Percentiles rank a stretch among this genome's conserved stretches.
Conservation (phyloP, 2,888 invertebrate species). For the Chrysolina americana region DNA sequence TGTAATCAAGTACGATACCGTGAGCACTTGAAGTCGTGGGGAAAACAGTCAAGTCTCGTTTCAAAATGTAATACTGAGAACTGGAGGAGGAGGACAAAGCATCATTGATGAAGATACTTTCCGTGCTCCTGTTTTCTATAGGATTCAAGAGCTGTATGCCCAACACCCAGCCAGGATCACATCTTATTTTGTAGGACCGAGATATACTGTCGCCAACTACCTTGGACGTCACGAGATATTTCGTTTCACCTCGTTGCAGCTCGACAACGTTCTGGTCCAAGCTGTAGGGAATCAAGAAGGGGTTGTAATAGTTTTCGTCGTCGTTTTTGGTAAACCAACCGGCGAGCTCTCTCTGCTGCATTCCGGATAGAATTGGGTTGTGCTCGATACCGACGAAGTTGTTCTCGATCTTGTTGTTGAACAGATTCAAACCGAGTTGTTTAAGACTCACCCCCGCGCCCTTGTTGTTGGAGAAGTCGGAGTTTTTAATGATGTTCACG, state of each 20-base stretch:
- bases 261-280: conserved; percentile 68
- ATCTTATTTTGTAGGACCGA: conserved; percentile 76
- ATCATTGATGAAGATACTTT: conserved; percentile 85
- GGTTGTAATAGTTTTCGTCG: conserved; percentile 82
- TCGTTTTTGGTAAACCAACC: conserved; percentile 89
- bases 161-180: conserved; percentile 87
- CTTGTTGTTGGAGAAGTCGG: conserved; percentile 86
- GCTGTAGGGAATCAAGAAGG: conserved; percentile 79
- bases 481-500: conserved; percentile 86
- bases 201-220: conserved; percentile 73
- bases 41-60: conserved; percentile 89
- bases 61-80: conserved; percentile 83
- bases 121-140: conserved; percentile 89
- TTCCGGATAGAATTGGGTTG: conserved; percentile 87
- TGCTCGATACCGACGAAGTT: conserved; percentile 95
- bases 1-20: conserved; percentile 84
- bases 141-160: conserved; percentile 93
- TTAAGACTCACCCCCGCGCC: conserved; percentile 93
- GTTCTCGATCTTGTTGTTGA: conserved; percentile 84
- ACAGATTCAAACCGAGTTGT: conserved; percentile 86
- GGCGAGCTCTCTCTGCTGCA: conserved; percentile 91
- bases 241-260: conserved; percentile 76
- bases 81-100: conserved; percentile 78
- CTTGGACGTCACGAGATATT: conserved; percentile 84
- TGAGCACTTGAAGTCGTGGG: conserved; percentile 91